phyloP scores from a whole-genome alignment of 2,113 vertebrate genomes.

The Elanoides forficatus region DNA sequence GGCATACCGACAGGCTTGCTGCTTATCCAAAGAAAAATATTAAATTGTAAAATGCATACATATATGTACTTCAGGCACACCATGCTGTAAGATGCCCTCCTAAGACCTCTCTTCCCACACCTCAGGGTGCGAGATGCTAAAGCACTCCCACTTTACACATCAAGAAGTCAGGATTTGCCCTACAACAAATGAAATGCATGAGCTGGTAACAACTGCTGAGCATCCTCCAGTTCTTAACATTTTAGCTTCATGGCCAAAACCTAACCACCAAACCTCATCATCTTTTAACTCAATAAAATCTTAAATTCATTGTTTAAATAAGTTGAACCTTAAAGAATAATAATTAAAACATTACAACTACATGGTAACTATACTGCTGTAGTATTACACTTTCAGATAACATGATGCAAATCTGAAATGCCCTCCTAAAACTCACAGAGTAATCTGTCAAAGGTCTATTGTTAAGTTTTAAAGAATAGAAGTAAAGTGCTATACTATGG shows the following conservation, averaged over 20 bases:
- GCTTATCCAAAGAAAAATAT: background rate
- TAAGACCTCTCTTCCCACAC: background rate
- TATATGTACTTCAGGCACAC: background rate
- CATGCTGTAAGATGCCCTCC: background rate
- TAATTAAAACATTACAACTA: background rate
- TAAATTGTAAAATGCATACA: background rate
- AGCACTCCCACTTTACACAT: background rate
- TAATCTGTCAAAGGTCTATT: background rate
- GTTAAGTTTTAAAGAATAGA: background rate
- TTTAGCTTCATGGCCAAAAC: background rate
- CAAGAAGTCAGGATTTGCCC: background rate
- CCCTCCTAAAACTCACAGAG: background rate
- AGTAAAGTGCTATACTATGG: background rate
- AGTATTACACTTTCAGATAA: background rate
- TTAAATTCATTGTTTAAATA: background rate
- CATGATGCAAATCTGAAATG: background rate
- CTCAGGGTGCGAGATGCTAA: background rate
- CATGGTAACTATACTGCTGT: background rate
- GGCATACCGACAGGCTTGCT: conserved; percentile 96
- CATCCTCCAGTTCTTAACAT: background rate
- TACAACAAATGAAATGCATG: rapidly evolving
- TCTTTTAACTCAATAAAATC: background rate
- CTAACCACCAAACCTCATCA: background rate
- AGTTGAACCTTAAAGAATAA: background rate
- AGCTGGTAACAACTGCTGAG: background rate